Base-by-base conservation (phyloP, 1,140 invertebrate species). In the Cheumatopsyche charites region DNA sequence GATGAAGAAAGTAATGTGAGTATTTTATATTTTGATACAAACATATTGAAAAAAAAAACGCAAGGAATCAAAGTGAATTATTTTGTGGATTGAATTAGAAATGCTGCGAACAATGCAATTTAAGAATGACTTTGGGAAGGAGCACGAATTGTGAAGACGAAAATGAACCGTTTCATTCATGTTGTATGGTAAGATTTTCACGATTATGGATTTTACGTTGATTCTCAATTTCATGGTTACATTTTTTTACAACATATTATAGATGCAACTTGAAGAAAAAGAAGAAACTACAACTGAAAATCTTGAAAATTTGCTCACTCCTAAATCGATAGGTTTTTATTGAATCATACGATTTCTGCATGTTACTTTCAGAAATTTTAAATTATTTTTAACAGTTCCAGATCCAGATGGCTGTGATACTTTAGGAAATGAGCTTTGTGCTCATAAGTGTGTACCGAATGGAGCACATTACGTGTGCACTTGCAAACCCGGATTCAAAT, bases 391-490 rank as follows among this genome's bases (percentile, higher is more conserved):
- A 3, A 36, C 41, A 62, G 49, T 29, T 1, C 43, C 67, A 29
- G 67, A 71, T 23, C 26, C 36, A 17, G 65, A 76, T 21, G 55
- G 77, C 5, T 84, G 82, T 12, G 43, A 82, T 5, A 80, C 80
- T 21, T 81, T 81, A 0, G 82, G 82, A 0, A 89, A 88, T 7
- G 86, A 90, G 74, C 79, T 92, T 7, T 93, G 92, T 77, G 89
- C 90, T 0, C 90, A 93, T 73, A 88, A 90, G 75, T 93, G 92
- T 76, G 83, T 91, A 7, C 87, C 90, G 0, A 84, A 86, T 0
- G 86, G 85, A 4, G 87, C 85, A 3, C 92, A 91, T 0, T 95
- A 90, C 79, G 85, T 82, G 67, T 95, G 93, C 79, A 84, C 87
- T 41, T 95, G 93, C 79, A 83, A 85, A 62, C 78, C 82, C 58